Base-by-base conservation (phyloP, 2,888 invertebrate genomes). In the Troides aeacus region DNA sequence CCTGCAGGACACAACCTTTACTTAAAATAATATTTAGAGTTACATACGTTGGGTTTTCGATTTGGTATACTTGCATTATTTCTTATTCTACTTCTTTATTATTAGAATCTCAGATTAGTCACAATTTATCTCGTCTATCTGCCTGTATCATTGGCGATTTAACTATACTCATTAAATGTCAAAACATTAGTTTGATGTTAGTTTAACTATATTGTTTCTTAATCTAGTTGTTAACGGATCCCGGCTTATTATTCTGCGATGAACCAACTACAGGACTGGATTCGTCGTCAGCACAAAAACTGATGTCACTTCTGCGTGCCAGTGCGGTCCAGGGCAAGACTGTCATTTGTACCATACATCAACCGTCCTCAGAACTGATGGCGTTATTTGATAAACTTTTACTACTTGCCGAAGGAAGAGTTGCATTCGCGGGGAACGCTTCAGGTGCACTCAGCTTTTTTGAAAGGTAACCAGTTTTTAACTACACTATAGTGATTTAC, bases 221-320 rank as follows among this genome's bases (percentile, higher is more conserved):
- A 46, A 81, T 81, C 18, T 84, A 97, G 96, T 92, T 97, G 56
- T 86, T 99, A 67, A 98, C 97, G 58, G 97, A 99, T 88, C 99
- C 99, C 0, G 95, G 96, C 0, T 93, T 99, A 53, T 89, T 99
- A 58, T 99, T 99, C 89, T 97, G 98, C 83, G 99, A 99, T 81
- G 99, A 99, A 82, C 99, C 99, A 10, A 99, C 99, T 0, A 98
- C 98, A 0, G 98, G 99, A 0, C 85, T 96, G 69, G 99, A 99
- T 85, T 97, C 98, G 0, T 98, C 95, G 79, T 98, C 98, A 82
- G 99, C 99, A 0, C 96, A 96, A 82, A 97, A 96, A 82, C 92
- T 99, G 69, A 95, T 97, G 69, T 92, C 93, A 8, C 93, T 96
- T 65, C 93, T 97, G 78, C 94, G 95, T 42, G 90, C 93, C 72